Percentiles rank a stretch among this genome's conserved stretches.
Conservation (phyloP, 2,113 vertebrate genomes). For the Saimiri boliviensis region DNA sequence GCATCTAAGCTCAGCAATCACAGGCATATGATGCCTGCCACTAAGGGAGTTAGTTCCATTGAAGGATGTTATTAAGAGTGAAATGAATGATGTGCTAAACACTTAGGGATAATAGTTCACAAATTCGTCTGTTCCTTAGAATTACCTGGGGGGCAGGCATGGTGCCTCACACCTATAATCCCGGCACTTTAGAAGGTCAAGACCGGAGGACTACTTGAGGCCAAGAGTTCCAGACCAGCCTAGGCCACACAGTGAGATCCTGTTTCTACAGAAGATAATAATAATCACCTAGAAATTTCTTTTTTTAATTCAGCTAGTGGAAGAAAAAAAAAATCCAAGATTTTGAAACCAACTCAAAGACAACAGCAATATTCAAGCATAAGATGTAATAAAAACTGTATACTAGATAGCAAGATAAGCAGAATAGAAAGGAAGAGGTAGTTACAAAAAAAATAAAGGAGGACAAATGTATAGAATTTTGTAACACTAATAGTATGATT, state of each 20-base stretch:
- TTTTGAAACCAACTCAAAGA: background rate
- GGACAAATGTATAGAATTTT: background rate
- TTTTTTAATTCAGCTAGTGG: background rate
- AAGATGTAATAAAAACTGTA: background rate
- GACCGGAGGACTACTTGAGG: background rate
- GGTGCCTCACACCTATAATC: background rate
- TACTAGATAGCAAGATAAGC: background rate
- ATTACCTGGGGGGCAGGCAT: background rate
- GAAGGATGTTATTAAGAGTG: background rate
- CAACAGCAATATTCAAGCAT: background rate
- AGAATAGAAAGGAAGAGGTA: background rate
- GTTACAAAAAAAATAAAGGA: background rate
- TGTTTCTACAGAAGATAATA: too few relatives aligned
- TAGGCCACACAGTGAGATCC: too few relatives aligned
- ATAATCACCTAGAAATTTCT: background rate
- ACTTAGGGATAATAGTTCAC: background rate
- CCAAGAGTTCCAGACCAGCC: background rate
- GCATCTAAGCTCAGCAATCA: conserved; percentile 39
- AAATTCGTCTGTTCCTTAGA: background rate
- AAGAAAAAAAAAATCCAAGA: background rate
- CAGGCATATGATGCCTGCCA: background rate
- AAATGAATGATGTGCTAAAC: background rate
- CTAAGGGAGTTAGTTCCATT: background rate
- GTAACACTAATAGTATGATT: background rate
- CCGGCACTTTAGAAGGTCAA: background rate